phyloP scores from a whole-genome alignment of 30 jellyfish, hydroid and myxozoan species.

The Cassiopea andromeda region DNA sequence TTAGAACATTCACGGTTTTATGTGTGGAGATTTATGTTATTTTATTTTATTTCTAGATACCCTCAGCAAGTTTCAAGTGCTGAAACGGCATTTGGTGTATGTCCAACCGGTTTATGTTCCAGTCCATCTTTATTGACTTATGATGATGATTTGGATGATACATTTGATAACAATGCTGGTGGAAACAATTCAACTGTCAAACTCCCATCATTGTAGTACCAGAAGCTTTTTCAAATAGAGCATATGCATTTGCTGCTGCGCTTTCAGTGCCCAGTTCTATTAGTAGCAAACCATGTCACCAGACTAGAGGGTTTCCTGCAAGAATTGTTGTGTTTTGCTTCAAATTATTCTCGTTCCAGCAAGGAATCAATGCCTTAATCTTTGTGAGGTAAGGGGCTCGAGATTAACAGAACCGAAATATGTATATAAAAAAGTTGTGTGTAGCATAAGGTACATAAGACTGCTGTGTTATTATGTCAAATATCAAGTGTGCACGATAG shows the following conservation, averaged over 20 bases:
- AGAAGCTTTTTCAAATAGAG: not conserved
- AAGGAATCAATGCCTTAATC: not conserved
- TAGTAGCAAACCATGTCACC: not conserved
- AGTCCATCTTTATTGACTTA: constrained; percentile 1
- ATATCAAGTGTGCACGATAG: no score
- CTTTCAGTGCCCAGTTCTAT: not conserved
- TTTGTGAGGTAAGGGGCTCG: not conserved
- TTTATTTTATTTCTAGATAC: not conserved
- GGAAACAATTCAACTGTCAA: not conserved
- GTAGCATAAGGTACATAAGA: no score
- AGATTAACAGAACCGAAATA: no score
- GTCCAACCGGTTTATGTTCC: not conserved
- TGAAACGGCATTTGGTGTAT: not conserved
- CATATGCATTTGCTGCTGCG: not conserved
- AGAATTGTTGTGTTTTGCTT: not conserved
- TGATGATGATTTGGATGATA: constrained; percentile 32
- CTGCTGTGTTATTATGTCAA: no score
- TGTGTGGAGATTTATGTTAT: no score
- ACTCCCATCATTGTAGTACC: constrained; percentile 13
- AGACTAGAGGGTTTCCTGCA: not conserved
- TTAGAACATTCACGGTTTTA: no score
- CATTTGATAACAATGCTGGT: constrained; percentile 1
- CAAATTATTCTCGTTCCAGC: not conserved
- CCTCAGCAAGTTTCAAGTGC: constrained; percentile 13
- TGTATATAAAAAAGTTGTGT: no score